Percentiles rank a stretch among this genome's conserved stretches.
Evolutionary conservation across 2,888 invertebrate species (phyloP).

Genomic region (Chalcis sispes): DNA sequence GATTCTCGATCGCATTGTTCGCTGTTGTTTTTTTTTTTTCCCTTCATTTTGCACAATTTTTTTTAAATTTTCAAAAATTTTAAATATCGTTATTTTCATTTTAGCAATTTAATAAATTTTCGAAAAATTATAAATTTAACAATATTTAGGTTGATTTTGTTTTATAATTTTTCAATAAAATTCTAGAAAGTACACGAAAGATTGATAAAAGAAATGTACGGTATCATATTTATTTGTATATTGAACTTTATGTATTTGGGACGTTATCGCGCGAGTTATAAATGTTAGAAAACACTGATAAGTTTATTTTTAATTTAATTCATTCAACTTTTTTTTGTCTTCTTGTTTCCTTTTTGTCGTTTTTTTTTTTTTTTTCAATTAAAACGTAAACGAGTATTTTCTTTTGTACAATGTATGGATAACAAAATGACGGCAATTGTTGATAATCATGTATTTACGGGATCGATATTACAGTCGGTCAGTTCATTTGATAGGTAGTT

Average conservation of each 20-base stretch:
- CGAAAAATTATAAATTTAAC: too few relatives aligned
- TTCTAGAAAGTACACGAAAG: too few relatives aligned
- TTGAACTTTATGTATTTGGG: too few relatives aligned
- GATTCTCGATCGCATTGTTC: not conserved
- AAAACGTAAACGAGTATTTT: not conserved
- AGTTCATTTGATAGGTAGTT: constrained; percentile 44
- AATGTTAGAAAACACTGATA: not conserved
- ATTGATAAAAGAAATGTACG: too few relatives aligned
- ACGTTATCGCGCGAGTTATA: too few relatives aligned
- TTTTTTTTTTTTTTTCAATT: not conserved
- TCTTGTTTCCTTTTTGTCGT: not conserved
- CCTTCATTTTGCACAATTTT: too few relatives aligned
- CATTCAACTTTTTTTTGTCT: not conserved
- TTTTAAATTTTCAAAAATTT: too few relatives aligned
- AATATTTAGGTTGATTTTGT: too few relatives aligned
- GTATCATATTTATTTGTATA: too few relatives aligned
- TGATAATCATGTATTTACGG: constrained; percentile 22
- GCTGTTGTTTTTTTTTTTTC: not conserved
- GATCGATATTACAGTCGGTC: constrained; percentile 34
- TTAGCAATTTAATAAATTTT: too few relatives aligned
- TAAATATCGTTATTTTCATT: too few relatives aligned
- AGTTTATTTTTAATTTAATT: not conserved
- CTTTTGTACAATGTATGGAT: not conserved
- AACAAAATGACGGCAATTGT: constrained; percentile 15
- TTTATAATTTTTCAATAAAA: too few relatives aligned